Conservation (phyloP, 2,888 invertebrate genomes). For the Aelia acuminata region DNA sequence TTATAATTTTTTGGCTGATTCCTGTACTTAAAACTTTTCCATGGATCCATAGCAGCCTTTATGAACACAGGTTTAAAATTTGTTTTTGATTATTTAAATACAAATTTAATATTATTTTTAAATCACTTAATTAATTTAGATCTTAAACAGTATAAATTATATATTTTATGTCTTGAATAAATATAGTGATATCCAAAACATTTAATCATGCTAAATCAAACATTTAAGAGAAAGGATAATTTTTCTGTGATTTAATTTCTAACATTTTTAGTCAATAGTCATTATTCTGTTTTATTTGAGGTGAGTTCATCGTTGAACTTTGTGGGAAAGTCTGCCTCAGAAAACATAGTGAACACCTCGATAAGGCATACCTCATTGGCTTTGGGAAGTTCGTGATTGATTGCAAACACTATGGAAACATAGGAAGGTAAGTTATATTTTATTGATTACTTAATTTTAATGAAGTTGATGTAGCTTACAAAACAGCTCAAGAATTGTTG, state of each 20-base stretch:
- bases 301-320: background rate
- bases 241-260: background rate
- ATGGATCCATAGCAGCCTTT: too few relatives aligned
- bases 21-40: too few relatives aligned
- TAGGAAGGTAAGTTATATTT: background rate
- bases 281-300: background rate
- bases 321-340: background rate
- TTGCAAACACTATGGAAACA: background rate
- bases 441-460: background rate
- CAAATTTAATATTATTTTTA: too few relatives aligned
- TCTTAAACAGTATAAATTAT: too few relatives aligned
- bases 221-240: background rate
- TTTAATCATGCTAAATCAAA: background rate
- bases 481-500: too few relatives aligned
- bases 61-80: too few relatives aligned
- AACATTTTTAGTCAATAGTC: background rate
- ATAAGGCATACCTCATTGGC: background rate
- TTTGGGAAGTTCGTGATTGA: background rate
- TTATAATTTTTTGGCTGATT: too few relatives aligned
- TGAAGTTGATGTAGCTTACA: too few relatives aligned
- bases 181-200: background rate
- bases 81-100: too few relatives aligned
- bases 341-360: background rate
- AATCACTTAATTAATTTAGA: too few relatives aligned
- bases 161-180: too few relatives aligned